Percentiles rank a stretch among this genome's conserved stretches.
Conservation (phyloP, 2,797 vertebrate species). For the Sparus aurata region DNA sequence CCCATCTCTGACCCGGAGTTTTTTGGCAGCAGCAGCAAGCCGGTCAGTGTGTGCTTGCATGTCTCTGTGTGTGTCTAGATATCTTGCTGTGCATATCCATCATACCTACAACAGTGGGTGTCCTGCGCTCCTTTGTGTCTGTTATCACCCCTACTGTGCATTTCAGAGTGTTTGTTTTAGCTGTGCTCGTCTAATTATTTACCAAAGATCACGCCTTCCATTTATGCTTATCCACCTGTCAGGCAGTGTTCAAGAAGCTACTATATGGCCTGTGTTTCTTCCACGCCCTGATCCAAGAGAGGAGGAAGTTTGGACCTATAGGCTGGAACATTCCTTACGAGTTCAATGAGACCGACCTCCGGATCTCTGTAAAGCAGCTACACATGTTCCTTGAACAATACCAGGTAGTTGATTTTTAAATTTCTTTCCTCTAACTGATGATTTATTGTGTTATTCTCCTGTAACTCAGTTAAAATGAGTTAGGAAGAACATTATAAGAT, state of each 20-base stretch:
- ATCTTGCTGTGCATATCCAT: conserved; percentile 20
- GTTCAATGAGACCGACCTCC: conserved; percentile 92
- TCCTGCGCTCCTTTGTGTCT: conserved; percentile 27
- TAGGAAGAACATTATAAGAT: background rate
- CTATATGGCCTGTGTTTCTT: conserved; percentile 93
- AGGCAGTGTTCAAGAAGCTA: conserved; percentile 91
- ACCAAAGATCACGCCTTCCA: conserved; percentile 7
- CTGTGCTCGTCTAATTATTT: conserved; percentile 32
- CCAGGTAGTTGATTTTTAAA: conserved; percentile 76
- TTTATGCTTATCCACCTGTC: conserved; percentile 40
- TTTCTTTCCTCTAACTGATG: background rate
- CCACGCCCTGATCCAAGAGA: conserved; percentile 91
- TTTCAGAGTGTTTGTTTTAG: conserved; percentile 48
- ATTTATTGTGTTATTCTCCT: background rate
- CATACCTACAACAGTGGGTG: conserved; percentile 28
- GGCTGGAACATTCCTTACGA: conserved; percentile 96
- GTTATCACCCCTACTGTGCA: conserved; percentile 29
- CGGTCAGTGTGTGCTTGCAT: conserved; percentile 79
- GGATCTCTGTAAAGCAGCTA: conserved; percentile 93
- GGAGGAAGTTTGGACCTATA: conserved; percentile 90
- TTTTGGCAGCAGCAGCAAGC: conserved; percentile 89
- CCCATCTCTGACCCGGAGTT: conserved; percentile 91
- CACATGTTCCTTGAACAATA: conserved; percentile 93
- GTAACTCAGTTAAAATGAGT: background rate
- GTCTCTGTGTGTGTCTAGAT: background rate